These are phyloP conservation scores for Thelaira solivaga DNA, from an alignment of 2,888 invertebrate genomes.

Conservation along the genomic window DNA sequence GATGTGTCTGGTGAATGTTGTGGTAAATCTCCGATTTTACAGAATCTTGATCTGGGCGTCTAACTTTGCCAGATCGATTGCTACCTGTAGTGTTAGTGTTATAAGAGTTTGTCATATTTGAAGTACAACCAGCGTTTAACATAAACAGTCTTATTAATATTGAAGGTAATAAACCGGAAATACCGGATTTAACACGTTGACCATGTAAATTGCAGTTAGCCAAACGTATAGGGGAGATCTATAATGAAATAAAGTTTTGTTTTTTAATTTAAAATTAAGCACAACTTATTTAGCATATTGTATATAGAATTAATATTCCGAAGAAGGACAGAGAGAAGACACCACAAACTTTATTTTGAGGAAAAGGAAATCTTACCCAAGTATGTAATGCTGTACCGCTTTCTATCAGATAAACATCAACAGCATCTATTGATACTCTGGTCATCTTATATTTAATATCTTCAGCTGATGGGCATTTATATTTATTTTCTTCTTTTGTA, in stretches of 20 bases:
- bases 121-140: constrained; percentile 78
- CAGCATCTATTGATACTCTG: constrained; percentile 89
- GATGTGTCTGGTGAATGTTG: constrained; percentile 62
- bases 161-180: constrained; percentile 90
- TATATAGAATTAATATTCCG: too few relatives aligned
- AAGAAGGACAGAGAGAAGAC: too few relatives aligned
- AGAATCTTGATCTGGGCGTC: constrained; percentile 74
- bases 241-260: constrained; percentile 53
- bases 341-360: too few relatives aligned
- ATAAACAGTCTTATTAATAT: constrained; percentile 84
- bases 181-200: constrained; percentile 90
- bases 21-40: constrained; percentile 70
- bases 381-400: constrained; percentile 90
- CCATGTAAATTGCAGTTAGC: constrained; percentile 97
- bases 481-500: constrained; percentile 83
- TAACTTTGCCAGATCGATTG: constrained; percentile 75
- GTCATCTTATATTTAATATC: constrained; percentile 96
- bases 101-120: constrained; percentile 77
- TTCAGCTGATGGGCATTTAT: constrained; percentile 87
- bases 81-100: constrained; percentile 82
- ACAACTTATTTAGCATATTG: too few relatives aligned
- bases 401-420: constrained; percentile 95
- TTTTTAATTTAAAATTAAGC: too few relatives aligned
- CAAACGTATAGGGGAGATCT: constrained; percentile 90
- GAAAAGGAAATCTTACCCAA: constrained; percentile 80